Base-by-base conservation (phyloP, 92 coral and sea anemone species). In the Heliopora coerulea region DNA sequence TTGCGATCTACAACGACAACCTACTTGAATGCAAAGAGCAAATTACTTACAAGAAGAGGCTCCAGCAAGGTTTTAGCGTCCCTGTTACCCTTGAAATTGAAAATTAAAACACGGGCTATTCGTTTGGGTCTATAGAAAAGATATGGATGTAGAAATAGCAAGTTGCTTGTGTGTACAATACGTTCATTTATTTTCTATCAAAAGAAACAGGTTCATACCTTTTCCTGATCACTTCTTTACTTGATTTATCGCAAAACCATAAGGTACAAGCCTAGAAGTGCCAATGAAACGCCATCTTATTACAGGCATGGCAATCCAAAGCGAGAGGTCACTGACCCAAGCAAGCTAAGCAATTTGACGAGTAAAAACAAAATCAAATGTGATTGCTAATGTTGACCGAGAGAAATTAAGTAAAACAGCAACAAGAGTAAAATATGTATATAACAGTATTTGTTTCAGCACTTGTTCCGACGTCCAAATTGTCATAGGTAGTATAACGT, bases 61-160 rank as follows among this genome's bases (percentile, higher is more conserved):
- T 86, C 67, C 10, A 95, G 81, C 68, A 90, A 81, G 8, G 82
- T 80, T 56, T 88, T 86, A 11, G 97, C 95, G 54, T 95, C 96
- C 39, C 96, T 78, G 46, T 75, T 88, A 33, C 99, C 99, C 49
- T 96, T 95, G 64, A 90, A 75, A 65, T 95, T 95, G 72, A 95
- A 95, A 75, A 95, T 76, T 65, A 95, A 69, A 21, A 90, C 85
- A 59, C 91, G 89, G n/a, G 83, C 86, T 23, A 90, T 88, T 25
- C 28, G 30, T 27, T 70, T 30, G 29, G 30, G 49, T 30, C 77
- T 70, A 70, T 5, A 66, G 44, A 50, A 52, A n/a, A 28, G 61
- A 4, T 17, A 56, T 56, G 23, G n/a, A n/a, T 15, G n/a, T 8
- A 8, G 10, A 13, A 21, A 44, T 44, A 8, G n/a, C n/a, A n/a